Evolutionary conservation across 1,140 invertebrate genomes (phyloP).

Genomic region (Phocides pigmalion): DNA sequence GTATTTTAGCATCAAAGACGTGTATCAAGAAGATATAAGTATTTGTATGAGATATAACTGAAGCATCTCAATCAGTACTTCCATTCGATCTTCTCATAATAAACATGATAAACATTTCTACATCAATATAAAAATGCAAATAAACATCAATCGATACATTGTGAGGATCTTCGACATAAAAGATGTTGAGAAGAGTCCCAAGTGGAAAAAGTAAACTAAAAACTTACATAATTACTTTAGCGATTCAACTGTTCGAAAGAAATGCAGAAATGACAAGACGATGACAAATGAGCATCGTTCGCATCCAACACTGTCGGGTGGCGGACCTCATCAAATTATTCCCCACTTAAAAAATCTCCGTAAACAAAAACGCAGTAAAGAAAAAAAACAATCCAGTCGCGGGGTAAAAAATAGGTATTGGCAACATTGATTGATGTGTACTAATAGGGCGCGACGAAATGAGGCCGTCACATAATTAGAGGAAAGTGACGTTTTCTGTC

Average conservation of each 20-base stretch:
- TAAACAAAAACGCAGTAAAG: conserved; percentile 79
- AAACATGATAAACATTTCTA: conserved; percentile 7
- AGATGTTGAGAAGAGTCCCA: conserved; percentile 29
- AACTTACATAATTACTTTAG: conserved; percentile 81
- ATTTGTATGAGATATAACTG: background rate
- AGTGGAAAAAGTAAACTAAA: conserved; percentile 73
- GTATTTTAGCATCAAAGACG: too few species aligned
- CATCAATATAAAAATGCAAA: conserved; percentile 13
- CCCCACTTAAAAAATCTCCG: conserved; percentile 82
- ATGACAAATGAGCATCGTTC: conserved; percentile 81
- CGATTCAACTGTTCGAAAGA: conserved; percentile 79
- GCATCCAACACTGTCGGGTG: conserved; percentile 78
- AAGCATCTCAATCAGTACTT: background rate
- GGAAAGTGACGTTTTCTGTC: conserved; percentile 82
- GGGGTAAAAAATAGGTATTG: conserved; percentile 81
- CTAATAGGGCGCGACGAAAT: conserved; percentile 83
- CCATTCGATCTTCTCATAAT: conserved; percentile 6
- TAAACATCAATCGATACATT: conserved; percentile 29
- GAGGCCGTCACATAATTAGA: conserved; percentile 79
- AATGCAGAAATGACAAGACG: conserved; percentile 83
- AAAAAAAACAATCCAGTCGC: conserved; percentile 74
- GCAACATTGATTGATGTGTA: conserved; percentile 84
- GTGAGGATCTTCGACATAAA: conserved; percentile 18
- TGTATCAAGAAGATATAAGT: too few species aligned
- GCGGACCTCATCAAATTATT: conserved; percentile 83